These are phyloP conservation scores for Oreochromis niloticus DNA, from an alignment of 2,113 vertebrate species.

Conservation along the genomic window DNA sequence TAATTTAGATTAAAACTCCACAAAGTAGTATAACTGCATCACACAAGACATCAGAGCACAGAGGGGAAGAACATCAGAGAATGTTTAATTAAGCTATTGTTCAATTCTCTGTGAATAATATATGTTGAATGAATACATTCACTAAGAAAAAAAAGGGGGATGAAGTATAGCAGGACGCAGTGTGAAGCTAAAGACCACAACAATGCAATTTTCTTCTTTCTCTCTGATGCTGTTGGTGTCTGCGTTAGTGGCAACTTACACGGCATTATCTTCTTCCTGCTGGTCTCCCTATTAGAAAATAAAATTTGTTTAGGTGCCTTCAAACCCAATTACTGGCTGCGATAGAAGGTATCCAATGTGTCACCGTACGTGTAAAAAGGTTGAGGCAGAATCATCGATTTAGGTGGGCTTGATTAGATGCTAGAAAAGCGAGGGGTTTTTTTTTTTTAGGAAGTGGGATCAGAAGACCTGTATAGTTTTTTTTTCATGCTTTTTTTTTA, in stretches of 20 bases:
- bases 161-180: background rate
- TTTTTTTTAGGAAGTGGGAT: background rate
- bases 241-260: background rate
- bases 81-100: background rate
- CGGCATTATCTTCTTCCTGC: conserved; percentile 49
- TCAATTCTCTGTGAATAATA: background rate
- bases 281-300: conserved; percentile 40
- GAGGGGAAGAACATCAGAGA: background rate
- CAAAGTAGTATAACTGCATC: background rate
- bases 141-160: background rate
- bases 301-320: conserved; percentile 54
- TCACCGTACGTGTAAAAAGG: conserved; percentile 46
- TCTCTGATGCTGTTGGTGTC: background rate
- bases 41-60: background rate
- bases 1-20: background rate
- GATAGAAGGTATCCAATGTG: conserved; percentile 44
- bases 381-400: conserved; percentile 41
- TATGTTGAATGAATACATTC: background rate
- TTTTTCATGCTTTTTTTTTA: background rate
- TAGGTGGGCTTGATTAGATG: conserved; percentile 30
- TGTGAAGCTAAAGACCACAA: background rate
- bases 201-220: background rate
- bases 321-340: conserved; percentile 55
- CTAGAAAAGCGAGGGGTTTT: background rate
- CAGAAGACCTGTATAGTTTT: background rate